Evolutionary conservation across 2,797 vertebrate species (phyloP), one percentile per base, ranked within the genome.

Genomic region (Apogon talboti): DNA sequence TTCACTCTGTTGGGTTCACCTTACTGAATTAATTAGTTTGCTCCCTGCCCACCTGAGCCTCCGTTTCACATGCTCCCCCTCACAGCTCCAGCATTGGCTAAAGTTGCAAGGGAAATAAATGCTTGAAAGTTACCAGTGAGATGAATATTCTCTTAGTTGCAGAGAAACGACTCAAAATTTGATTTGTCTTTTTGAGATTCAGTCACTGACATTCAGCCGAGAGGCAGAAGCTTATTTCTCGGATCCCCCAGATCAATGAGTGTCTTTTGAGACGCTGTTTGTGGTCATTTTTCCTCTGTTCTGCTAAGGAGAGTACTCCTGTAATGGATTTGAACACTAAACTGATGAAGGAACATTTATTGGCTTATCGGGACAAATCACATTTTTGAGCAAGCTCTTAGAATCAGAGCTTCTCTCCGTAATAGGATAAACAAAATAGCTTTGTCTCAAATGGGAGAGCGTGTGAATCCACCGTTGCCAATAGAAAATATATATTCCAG

Each of bases 261-360:
- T 11, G 33, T 73, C 58, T 80, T 61, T 47, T 9, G 10, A 66
- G 43, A 52, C 2, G 18, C 48, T 59, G 30, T 63, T 78, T 64
- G 63, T 66, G n/a, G 67, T 74, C 72, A 50, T 77, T 63, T 72
- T 49, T 1, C 37, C 63, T 47, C 71, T 62, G 16, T 79, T 71
- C 71, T 76, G 71, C 62, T 43, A 53, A 62, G 75, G 54, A 81
- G 71, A 91, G 78, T 75, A 80, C 62, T 79, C 43, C 75, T 71
- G 67, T 88, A 90, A 89, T 85, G 86, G 79, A 85, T 87, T 55
- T 80, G 73, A 89, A 85, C 76, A 70, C 79, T 90, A 88, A 89
- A 91, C 81, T 71, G 81, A 89, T 90, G 74, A 84, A 87, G 67
- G 64, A 64, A 76, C 71, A 83, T 85, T 87, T 87, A 91, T 87